Base-by-base conservation (phyloP, 2,113 vertebrate species). In the Cynopterus brachyotis region DNA sequence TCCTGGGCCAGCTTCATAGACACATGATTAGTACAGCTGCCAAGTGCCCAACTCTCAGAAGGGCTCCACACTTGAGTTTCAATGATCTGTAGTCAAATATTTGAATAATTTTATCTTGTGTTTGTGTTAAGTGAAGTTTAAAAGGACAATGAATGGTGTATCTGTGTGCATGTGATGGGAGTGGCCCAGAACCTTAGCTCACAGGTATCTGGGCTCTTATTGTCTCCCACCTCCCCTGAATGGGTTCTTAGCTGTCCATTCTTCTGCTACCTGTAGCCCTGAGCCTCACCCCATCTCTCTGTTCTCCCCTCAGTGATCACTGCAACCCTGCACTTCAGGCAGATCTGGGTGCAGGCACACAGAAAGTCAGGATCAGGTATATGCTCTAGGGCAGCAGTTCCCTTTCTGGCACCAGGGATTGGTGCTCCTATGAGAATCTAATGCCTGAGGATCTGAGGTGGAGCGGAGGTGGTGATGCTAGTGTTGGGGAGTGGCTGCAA, bases 271-370 rank as follows among this genome's bases (percentile, higher is more conserved):
- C 24, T 47, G 35, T 47, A 30, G 5, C 1, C 26, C 35, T 73
- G n/a, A 9, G 10, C 1, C 12, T 22, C 7, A 28, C 1, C 64
- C 20, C 16, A 35, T n/a, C 20, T n/a, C 2, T 2, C 4, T 1
- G 2, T 69, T 13, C 19, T 28, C 20, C 24, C 45, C 26, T 0
- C 57, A 83, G 2, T 83, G 60, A 55, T 47, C 12, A 59, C 9
- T 30, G 13, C 32, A 66, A 69, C 20, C 32, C 9, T 73, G 37
- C 8, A 28, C 12, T 82, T n/a, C n/a, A 72, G 55, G 24, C 1
- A 1, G 20, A 7, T 24, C 10, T 72, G 32, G 9, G 35, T 35
- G 28, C 20, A 64, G 55, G 35, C 6, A 17, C 17, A 26, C n/a
- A 45, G 42, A 50, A 30, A 47, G 8, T 87, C 75, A 81, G 37